These are phyloP conservation scores for Zaprionus camerounensis DNA, from an alignment of 1,140 invertebrate species.

Conservation along the genomic window DNA sequence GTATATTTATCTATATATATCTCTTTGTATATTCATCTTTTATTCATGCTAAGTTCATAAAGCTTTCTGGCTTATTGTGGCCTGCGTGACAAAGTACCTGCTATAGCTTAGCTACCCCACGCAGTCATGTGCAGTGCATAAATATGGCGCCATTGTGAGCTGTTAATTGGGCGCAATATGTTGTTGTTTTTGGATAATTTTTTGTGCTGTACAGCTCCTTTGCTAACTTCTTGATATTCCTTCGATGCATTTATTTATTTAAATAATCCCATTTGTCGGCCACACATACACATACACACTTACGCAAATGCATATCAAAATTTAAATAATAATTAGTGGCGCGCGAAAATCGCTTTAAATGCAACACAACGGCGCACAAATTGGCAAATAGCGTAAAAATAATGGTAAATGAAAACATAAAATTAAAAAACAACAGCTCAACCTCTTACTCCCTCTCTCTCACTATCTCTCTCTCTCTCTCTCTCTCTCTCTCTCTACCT, in stretches of 20 bases:
- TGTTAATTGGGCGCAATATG: constrained; percentile 49
- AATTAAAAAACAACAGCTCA: constrained; percentile 68
- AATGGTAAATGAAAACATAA: constrained; percentile 69
- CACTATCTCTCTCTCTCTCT: background rate
- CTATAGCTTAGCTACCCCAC: background rate
- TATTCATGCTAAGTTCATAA: background rate
- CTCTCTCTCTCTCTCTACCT: background rate
- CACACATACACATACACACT: background rate
- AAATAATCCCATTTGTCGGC: constrained; percentile 75
- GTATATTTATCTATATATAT: no score
- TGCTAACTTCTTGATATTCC: constrained; percentile 73
- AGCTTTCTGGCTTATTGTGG: background rate
- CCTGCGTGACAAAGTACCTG: background rate
- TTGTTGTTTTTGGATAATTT: constrained; percentile 16
- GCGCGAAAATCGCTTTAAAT: constrained; percentile 75
- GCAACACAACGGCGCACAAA: constrained; percentile 62
- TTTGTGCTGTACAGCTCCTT: background rate
- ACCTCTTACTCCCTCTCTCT: background rate
- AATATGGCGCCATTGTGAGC: constrained; percentile 30
- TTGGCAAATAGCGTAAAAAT: constrained; percentile 73
- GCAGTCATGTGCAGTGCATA: background rate
- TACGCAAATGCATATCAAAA: constrained; percentile 59
- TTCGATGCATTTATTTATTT: constrained; percentile 73
- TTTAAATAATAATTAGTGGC: constrained; percentile 81
- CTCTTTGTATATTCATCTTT: background rate